These are phyloP conservation scores for Mionectes macconnelli DNA, from an alignment of 2,113 vertebrate genomes.

Conservation along the genomic window DNA sequence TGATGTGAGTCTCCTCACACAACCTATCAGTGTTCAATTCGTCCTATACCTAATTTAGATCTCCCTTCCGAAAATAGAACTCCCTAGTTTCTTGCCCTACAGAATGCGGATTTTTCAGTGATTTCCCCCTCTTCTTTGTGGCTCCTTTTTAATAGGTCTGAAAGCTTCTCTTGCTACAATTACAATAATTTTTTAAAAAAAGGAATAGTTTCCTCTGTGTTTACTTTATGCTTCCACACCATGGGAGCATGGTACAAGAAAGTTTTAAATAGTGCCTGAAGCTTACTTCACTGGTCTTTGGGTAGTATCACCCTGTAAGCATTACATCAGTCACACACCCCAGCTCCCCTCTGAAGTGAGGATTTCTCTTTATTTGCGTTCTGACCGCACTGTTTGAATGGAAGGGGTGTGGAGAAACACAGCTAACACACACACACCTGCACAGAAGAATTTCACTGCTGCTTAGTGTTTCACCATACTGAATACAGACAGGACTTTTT, in stretches of 20 bases:
- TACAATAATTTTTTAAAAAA: neutral
- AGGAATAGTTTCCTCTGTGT: neutral
- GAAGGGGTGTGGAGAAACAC: slow-evolving; percentile 3
- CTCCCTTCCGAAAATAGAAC: neutral
- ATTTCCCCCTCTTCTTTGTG: neutral
- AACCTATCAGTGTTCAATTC: neutral
- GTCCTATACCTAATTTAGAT: neutral
- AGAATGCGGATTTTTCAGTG: neutral
- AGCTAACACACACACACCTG: neutral
- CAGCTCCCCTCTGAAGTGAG: neutral
- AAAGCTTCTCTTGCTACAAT: neutral
- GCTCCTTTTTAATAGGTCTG: neutral
- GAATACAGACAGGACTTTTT: neutral
- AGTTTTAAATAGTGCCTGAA: neutral
- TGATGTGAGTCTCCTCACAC: neutral
- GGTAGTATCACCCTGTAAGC: neutral
- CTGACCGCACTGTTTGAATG: slow-evolving; percentile 33
- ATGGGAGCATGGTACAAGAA: neutral
- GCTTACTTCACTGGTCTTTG: neutral
- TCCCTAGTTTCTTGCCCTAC: neutral
- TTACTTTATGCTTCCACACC: neutral
- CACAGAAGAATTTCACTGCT: neutral
- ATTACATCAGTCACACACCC: neutral
- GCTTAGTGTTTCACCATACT: neutral
- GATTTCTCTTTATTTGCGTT: slow-evolving; percentile 34